Conservation (phyloP, 2,888 invertebrate species). For the Papilio gigon region DNA sequence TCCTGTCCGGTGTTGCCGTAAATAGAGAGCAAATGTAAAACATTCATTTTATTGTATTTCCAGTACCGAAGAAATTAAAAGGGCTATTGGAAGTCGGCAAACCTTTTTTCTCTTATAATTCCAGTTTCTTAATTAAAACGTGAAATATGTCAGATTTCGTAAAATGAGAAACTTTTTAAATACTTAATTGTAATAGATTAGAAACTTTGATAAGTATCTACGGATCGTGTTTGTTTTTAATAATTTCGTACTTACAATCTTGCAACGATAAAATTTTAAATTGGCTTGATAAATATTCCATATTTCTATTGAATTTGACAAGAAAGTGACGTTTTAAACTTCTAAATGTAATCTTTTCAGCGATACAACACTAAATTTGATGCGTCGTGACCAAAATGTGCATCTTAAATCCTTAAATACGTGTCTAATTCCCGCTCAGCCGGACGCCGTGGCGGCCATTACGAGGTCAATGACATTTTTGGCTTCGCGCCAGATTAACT, state of each 20-base stretch:
- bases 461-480: slow-evolving; percentile 52
- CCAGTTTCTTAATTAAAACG: too few species aligned
- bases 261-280: too few species aligned
- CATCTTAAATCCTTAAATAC: slow-evolving; percentile 27
- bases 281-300: too few species aligned
- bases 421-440: slow-evolving; percentile 44
- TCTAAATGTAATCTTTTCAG: not conserved
- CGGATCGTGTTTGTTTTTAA: too few species aligned
- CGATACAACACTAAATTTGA: not conserved
- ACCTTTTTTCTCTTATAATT: too few species aligned
- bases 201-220: too few species aligned
- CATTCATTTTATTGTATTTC: not conserved
- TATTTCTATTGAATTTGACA: too few species aligned
- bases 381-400: slow-evolving; percentile 11
- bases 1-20: slow-evolving; percentile 6
- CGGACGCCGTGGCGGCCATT: slow-evolving; percentile 42
- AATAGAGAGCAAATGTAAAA: not conserved
- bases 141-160: too few species aligned
- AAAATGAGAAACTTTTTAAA: not conserved
- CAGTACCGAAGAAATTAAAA: not conserved
- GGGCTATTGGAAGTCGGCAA: too few species aligned
- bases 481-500: slow-evolving; percentile 50
- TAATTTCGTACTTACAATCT: too few species aligned
- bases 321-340: not conserved
- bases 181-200: too few species aligned